Percentiles rank a stretch among this genome's conserved stretches.
phyloP scores from a whole-genome alignment of 1,140 invertebrate species.

The Bombus impatiens region DNA sequence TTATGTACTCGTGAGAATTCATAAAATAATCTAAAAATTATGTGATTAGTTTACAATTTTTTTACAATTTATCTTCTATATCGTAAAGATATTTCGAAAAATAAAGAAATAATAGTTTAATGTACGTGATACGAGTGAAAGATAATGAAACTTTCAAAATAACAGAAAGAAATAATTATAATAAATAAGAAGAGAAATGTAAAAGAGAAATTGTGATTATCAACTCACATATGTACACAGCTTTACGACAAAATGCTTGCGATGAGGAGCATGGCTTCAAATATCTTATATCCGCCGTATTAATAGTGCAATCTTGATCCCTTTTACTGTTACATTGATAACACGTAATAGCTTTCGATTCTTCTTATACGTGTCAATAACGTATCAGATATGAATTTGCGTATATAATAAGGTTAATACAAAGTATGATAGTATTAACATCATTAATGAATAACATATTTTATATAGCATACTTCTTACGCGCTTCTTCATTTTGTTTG shows the following conservation, averaged over 20 bases:
- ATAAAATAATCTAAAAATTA: constrained; percentile 68
- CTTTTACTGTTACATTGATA: constrained; percentile 68
- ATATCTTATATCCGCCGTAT: constrained; percentile 57
- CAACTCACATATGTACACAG: constrained; percentile 62
- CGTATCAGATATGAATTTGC: neutral
- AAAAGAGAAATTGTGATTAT: neutral
- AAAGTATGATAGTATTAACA: neutral
- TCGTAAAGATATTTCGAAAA: neutral
- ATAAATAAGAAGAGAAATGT: no score
- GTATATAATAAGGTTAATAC: neutral
- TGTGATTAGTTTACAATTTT: no score
- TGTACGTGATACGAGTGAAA: neutral
- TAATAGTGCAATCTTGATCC: constrained; percentile 55
- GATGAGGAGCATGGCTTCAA: constrained; percentile 54
- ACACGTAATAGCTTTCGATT: constrained; percentile 60
- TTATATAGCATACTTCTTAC: neutral
- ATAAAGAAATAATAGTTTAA: constrained; percentile 2
- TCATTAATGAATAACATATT: neutral
- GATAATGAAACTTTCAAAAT: no score
- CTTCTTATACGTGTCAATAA: constrained; percentile 16
- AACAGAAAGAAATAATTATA: no score
- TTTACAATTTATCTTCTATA: neutral
- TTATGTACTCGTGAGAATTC: constrained; percentile 51
- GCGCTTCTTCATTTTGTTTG: neutral
- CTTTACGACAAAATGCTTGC: constrained; percentile 65